Conservation (phyloP, 1,140 invertebrate species). For the Platorchestia sp. region DNA sequence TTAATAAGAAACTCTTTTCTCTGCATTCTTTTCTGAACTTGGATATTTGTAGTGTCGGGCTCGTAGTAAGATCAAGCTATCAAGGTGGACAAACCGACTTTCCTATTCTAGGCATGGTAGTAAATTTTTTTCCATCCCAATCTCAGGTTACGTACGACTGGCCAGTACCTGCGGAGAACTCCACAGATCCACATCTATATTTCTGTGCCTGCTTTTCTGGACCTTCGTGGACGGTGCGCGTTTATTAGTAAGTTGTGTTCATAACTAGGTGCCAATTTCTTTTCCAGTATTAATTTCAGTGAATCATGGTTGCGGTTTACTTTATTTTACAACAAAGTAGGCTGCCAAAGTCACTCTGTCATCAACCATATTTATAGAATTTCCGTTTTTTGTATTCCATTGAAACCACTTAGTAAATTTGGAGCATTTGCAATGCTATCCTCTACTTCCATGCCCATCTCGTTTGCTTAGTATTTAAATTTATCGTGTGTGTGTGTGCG, state of each 20-base stretch:
- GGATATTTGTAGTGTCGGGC: no score
- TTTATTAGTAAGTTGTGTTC: neutral
- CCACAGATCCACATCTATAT: neutral
- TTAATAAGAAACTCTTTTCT: no score
- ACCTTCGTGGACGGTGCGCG: neutral
- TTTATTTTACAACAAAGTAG: neutral
- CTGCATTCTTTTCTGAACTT: no score
- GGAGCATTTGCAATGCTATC: neutral
- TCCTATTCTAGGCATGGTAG: neutral
- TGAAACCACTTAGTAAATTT: neutral
- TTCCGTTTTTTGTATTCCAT: neutral
- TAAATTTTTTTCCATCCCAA: neutral
- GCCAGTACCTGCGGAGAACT: constrained; percentile 1
- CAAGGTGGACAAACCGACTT: neutral
- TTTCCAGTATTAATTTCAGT: neutral
- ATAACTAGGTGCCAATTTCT: neutral
- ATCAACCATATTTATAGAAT: neutral
- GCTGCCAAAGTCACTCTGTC: neutral
- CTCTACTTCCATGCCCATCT: neutral
- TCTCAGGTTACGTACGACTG: constrained; percentile 44
- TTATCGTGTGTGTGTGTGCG: neutral
- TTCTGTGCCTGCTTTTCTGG: constrained; percentile 33
- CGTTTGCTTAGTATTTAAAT: neutral
- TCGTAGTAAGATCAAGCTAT: no score
- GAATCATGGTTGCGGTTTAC: neutral